A percentile compares a stretch with the other conserved stretches of the same genome.
Evolutionary conservation across 2,888 invertebrate genomes (phyloP).

Genomic region (Pseudococcus jackbeardsleyi): DNA sequence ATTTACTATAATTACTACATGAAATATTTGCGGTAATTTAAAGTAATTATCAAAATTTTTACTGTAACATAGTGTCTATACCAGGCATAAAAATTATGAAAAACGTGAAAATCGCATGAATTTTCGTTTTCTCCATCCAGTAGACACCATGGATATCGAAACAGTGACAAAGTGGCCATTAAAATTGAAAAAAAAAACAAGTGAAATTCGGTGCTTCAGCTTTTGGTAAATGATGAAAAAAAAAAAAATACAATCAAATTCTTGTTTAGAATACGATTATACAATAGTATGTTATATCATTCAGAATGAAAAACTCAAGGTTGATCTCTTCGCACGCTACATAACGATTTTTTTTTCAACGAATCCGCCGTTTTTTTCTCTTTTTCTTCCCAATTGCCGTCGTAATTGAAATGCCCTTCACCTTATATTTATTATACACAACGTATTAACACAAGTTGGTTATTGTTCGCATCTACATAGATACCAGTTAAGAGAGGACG

Average conservation of each 20-base stretch:
- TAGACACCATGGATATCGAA: no score
- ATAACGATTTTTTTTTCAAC: conserved; percentile 40
- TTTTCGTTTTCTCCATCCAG: no score
- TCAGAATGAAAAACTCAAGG: not conserved
- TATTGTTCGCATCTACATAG: not conserved
- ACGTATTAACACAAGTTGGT: not conserved
- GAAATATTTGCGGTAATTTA: no score
- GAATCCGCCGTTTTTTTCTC: conserved; percentile 14
- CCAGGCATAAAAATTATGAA: no score
- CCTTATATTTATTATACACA: conserved; percentile 45
- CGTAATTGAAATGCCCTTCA: conserved; percentile 54
- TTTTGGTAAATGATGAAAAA: not conserved
- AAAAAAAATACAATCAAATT: not conserved
- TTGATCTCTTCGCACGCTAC: conserved; percentile 20
- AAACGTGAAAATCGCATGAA: no score
- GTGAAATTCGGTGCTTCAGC: not conserved
- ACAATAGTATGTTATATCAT: not conserved
- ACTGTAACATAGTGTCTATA: no score
- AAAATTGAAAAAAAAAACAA: no score
- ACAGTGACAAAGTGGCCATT: no score
- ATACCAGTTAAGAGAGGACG: not conserved
- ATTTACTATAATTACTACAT: no score
- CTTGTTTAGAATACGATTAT: not conserved
- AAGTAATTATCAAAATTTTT: no score
- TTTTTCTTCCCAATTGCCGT: conserved; percentile 34